These are phyloP conservation scores for Urocynchramus pylzowi DNA, from an alignment of 2,113 vertebrate genomes.

Conservation along the genomic window DNA sequence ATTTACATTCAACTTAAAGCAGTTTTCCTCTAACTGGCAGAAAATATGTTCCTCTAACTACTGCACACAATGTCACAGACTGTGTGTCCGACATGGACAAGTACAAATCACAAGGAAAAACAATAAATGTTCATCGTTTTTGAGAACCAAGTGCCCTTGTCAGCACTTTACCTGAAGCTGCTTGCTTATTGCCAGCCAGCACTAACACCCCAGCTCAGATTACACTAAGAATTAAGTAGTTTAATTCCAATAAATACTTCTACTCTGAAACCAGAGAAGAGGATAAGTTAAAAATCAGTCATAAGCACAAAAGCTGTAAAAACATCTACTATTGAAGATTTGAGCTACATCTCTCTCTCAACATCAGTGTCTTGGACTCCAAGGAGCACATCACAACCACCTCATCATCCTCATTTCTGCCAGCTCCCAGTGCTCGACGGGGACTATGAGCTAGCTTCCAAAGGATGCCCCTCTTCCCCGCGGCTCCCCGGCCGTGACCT, in stretches of 20 bases:
- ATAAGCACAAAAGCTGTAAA: background rate
- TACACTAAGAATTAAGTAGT: background rate
- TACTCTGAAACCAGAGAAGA: background rate
- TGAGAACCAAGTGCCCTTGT: background rate
- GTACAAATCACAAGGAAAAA: background rate
- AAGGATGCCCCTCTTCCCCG: background rate
- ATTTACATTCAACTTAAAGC: background rate
- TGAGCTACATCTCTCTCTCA: background rate
- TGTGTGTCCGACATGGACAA: accelerated
- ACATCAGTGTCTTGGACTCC: accelerated
- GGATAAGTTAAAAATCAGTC: background rate
- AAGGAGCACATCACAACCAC: background rate
- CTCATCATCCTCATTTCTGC: accelerated
- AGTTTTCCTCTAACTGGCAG: background rate
- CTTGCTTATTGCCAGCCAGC: background rate
- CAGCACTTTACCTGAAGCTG: background rate
- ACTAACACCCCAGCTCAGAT: background rate
- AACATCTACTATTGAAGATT: accelerated
- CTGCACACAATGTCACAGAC: background rate
- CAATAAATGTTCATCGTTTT: background rate
- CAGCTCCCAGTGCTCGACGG: accelerated
- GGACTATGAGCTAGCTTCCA: background rate
- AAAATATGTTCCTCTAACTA: background rate
- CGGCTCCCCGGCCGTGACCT: background rate
- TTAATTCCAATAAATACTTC: background rate